Base-by-base conservation (phyloP, 2,888 invertebrate genomes). In the Drosophila antonietae region DNA sequence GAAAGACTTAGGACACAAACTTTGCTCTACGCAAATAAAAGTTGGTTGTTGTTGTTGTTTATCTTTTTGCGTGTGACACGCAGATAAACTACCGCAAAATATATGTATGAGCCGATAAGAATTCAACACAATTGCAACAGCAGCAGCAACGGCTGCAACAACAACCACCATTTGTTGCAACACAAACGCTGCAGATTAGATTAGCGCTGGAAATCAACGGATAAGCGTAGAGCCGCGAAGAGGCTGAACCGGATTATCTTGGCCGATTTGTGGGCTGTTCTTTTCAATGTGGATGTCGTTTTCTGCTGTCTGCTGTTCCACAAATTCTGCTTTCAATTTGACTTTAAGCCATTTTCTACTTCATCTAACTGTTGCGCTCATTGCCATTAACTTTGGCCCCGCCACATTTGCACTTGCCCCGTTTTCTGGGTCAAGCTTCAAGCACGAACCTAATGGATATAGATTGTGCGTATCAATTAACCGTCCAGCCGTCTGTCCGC, bases 1-100 rank as follows among this genome's bases (percentile, higher is more conserved):
- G 75, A 91, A 89, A 89, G 91, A 89, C 88, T 89, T 85, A 88
- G 77, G 88, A 84, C 89, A 89, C 90, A 88, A 89, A 90, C 91
- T 89, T 79, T 39, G 61, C 28, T 15, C 67, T 44, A 77, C 63
- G 76, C 80, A 80, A 77, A 70, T 60, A 60, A 51, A 53, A 47
- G 15, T 6, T 39, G 15, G 4, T 37, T 37, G 6, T 39, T 39
- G 14, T 33, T 33, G 20, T 78, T 75, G 28, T 28, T 53, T 75
- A 66, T 65, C 66, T 73, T 75, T 55, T 80, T 80, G 81, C 81
- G 81, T 78, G 81, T 59, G 78, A 68, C 77, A 78, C 77, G 77
- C 77, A 80, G 77, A 78, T 80, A 78, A 78, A 80, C 62, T 47
- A 68, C 65, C 39, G 37, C 67, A 52, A 55, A 51, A 68, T 56